Percentiles rank a stretch among this genome's conserved stretches.
These are phyloP conservation scores for Epinephelus malabaricus DNA, from an alignment of 2,797 vertebrate genomes.

Conservation along the genomic window DNA sequence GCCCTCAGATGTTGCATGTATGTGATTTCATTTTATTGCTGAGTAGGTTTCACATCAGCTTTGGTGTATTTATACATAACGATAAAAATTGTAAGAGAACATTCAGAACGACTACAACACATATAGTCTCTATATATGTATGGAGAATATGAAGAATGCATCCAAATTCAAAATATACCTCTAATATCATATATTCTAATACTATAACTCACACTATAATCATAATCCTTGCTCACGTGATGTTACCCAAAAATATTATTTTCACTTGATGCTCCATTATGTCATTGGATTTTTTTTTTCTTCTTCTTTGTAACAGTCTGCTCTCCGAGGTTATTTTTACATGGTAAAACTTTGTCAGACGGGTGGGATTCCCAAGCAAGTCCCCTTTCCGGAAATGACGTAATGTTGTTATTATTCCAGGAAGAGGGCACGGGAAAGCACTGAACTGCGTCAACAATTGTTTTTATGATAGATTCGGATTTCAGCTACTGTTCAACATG, in stretches of 20 bases:
- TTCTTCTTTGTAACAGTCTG: not conserved
- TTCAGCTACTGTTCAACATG: conserved; percentile 67
- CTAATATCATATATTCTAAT: not conserved
- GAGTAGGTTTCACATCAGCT: too few relatives aligned
- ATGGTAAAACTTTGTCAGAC: not conserved
- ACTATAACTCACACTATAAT: not conserved
- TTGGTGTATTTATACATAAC: too few relatives aligned
- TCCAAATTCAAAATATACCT: too few relatives aligned
- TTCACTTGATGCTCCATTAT: not conserved
- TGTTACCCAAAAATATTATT: not conserved
- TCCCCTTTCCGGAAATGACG: conserved; percentile 76
- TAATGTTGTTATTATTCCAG: conserved; percentile 85
- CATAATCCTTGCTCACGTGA: not conserved
- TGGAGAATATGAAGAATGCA: too few relatives aligned
- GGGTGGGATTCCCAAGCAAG: conserved; percentile 43
- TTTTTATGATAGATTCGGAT: conserved; percentile 63
- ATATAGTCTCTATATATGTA: too few relatives aligned
- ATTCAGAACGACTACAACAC: too few relatives aligned
- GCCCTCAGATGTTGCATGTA: not conserved
- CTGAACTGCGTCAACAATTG: conserved; percentile 89
- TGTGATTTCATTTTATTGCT: not conserved
- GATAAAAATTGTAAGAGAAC: too few relatives aligned
- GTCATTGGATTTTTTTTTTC: not conserved
- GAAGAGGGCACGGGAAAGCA: conserved; percentile 80
- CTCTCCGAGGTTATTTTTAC: not conserved